Base-by-base conservation (phyloP, 2,888 invertebrate genomes). In the Cheilosia vernalis region DNA sequence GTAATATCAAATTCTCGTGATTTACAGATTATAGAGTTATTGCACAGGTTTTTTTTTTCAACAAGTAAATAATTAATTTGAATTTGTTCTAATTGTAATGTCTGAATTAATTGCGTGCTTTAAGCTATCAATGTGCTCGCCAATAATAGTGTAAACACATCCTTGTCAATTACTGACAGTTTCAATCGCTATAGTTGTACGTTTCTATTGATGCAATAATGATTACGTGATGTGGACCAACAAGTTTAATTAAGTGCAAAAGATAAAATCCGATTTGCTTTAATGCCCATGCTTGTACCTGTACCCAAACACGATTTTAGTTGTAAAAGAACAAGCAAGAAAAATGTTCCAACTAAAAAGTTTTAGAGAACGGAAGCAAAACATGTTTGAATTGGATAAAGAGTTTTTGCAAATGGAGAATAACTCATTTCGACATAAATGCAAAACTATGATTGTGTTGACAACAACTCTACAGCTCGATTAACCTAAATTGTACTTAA, bases 11-110 rank as follows among this genome's bases (percentile, higher is more conserved):
- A 6, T 61, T 55, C n/a, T 10, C 30, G 17, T 55, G 60, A 61
- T 61, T 69, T 33, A 27, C 24, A 60, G 53, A 77, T 67, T 49
- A 67, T 21, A 69, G 33, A 30, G 19, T 10, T 37, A 19, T 37
- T 21, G 30, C 19, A 40, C 44, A 72, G 27, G 49, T 56, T 30
- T 27, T 7, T 47, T 10, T 15, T 15, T 7, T 30, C 6, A 64
- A 42, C 42, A 53, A 30, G 17, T 40, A 53, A 60, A 44, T 67
- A 67, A 61, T 74, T 67, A 53, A 67, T 21, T 74, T 61, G 27
- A 66, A 61, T 61, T 67, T 51, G 24, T 69, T 81, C 63, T 70
- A 82, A 77, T 76, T 70, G 60, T 53, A 76, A 69, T 63, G 63
- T 49, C 70, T 33, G 49, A 56, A 30, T 56, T 24, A 61, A 56